Evolutionary conservation across 2,113 vertebrate species (phyloP).

Genomic region (Tachysurus vachellii): DNA sequence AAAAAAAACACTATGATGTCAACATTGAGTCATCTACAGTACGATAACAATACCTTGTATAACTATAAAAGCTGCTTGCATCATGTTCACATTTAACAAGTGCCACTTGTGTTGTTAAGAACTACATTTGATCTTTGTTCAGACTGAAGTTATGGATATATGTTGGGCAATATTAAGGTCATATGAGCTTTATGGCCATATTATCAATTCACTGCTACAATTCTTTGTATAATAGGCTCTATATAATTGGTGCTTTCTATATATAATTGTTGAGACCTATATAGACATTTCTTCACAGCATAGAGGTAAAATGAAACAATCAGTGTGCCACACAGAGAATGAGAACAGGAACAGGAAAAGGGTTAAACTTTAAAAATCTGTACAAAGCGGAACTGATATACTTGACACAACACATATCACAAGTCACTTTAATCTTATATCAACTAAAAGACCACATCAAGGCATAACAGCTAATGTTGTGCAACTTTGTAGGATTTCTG

Average conservation of each 20-base stretch:
- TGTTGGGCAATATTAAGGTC: constrained; percentile 12
- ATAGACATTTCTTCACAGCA: not conserved
- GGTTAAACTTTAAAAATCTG: not conserved
- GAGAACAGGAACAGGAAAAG: not conserved
- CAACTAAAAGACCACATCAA: not conserved
- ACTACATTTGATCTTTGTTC: constrained; percentile 2
- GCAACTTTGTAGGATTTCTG: not conserved
- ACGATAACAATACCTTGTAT: not conserved
- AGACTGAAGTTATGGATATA: not conserved
- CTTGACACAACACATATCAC: not conserved
- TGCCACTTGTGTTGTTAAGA: not conserved
- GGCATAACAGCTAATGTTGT: not conserved
- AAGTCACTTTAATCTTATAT: constrained; percentile 11
- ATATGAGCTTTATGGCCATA: constrained; percentile 11
- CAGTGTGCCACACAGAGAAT: too few species aligned
- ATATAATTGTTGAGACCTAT: not conserved
- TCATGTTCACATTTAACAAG: not conserved
- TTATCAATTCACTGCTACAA: not conserved
- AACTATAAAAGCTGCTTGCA: not conserved
- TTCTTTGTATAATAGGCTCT: not conserved
- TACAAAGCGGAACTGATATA: not conserved
- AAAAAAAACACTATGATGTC: not conserved
- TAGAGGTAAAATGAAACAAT: not conserved
- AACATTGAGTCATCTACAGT: not conserved
- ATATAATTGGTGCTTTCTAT: not conserved